phyloP scores from a whole-genome alignment of 2,888 invertebrate species.

The Dysmachus trigonus region DNA sequence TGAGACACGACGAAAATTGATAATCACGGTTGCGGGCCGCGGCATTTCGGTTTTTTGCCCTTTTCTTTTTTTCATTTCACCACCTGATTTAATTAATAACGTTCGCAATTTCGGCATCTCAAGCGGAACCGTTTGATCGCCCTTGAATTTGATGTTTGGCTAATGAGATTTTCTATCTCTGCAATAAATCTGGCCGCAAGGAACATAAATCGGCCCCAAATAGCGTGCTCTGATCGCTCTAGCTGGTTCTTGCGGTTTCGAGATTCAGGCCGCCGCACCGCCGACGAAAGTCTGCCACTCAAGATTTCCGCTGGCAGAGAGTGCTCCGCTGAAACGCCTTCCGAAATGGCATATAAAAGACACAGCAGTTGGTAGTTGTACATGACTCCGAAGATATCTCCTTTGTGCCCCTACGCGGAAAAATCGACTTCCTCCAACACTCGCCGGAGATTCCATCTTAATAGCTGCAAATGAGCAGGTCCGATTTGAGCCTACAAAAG shows the following conservation, averaged over 20 bases:
- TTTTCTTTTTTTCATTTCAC: not conserved
- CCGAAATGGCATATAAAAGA: not conserved
- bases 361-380: not conserved
- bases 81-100: slow-evolving; percentile 7
- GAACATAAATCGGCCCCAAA: not conserved
- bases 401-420: not conserved
- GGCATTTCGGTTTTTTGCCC: not conserved
- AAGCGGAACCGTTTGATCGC: not conserved
- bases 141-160: slow-evolving; percentile 19
- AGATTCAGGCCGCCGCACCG: not conserved
- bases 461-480: slow-evolving; percentile 22
- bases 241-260: not conserved
- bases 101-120: slow-evolving; percentile 9
- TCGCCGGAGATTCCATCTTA: not conserved
- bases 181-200: not conserved
- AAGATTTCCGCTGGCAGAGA: not conserved
- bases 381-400: not conserved
- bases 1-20: slow-evolving; percentile 13
- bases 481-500: not conserved
- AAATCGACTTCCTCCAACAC: not conserved
- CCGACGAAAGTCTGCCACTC: not conserved
- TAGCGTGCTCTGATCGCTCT: not conserved
- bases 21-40: not conserved
- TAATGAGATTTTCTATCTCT: not conserved
- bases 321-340: not conserved